Conservation (phyloP, 2,888 invertebrate genomes). For the Perizoma affinitatum region DNA sequence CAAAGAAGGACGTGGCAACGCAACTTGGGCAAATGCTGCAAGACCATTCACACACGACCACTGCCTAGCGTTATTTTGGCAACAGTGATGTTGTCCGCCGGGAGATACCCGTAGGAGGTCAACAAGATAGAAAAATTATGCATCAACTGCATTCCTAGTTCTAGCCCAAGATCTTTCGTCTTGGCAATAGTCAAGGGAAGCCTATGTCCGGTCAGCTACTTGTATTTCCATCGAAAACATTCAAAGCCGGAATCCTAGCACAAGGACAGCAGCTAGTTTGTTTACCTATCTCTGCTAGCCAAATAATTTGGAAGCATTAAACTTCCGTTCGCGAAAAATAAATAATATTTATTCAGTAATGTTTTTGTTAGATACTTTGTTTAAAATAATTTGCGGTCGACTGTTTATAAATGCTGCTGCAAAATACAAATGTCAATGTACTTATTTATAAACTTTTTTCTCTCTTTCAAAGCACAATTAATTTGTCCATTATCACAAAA, state of each 20-base stretch:
- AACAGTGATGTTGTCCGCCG: too few relatives aligned
- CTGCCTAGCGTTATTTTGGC: too few relatives aligned
- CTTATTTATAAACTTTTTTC: neutral
- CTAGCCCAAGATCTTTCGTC: too few relatives aligned
- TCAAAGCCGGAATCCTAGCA: neutral
- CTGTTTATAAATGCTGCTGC: conserved; percentile 5
- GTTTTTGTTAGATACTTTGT: conserved; percentile 18
- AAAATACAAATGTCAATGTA: conserved; percentile 3
- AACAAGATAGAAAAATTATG: too few relatives aligned
- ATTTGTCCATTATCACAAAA: too few relatives aligned
- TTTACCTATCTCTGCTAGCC: conserved; percentile 10
- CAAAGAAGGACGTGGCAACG: too few relatives aligned
- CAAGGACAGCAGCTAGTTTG: conserved; percentile 1
- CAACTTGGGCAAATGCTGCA: too few relatives aligned
- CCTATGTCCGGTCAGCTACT: too few relatives aligned
- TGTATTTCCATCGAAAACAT: conserved; percentile 1
- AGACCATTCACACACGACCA: too few relatives aligned
- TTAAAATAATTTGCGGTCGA: conserved; percentile 7
- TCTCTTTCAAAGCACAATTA: neutral
- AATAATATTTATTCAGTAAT: conserved; percentile 22
- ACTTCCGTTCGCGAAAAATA: conserved; percentile 14
- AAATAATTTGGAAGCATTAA: conserved; percentile 20
- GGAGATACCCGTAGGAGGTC: too few relatives aligned
- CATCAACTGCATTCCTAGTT: too few relatives aligned
- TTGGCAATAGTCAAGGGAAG: too few relatives aligned